Conservation (phyloP, 2,797 vertebrate species). For the Spinus pinus region DNA sequence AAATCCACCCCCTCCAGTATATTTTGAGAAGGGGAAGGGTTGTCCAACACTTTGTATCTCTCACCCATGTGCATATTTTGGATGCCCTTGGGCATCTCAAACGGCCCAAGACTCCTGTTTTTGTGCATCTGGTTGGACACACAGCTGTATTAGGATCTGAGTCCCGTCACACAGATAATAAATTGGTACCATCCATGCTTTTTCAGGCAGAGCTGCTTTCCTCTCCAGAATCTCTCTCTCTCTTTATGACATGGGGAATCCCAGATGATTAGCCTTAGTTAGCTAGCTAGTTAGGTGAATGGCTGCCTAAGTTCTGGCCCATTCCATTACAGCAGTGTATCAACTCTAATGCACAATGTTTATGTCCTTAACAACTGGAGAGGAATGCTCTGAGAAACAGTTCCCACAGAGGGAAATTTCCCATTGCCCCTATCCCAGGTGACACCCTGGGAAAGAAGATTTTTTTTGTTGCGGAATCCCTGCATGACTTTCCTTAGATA, state of each 20-base stretch:
- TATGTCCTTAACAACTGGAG: neutral
- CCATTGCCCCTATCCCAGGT: slow-evolving; percentile 78
- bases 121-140: neutral
- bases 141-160: neutral
- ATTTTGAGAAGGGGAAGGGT: neutral
- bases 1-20: neutral
- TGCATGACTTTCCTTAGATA: neutral
- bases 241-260: neutral
- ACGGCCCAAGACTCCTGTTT: neutral
- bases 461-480: neutral
- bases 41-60: neutral
- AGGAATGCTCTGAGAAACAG: slow-evolving; percentile 76
- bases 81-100: neutral
- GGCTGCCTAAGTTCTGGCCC: neutral
- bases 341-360: neutral
- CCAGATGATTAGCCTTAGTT: neutral
- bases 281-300: neutral
- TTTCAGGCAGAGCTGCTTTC: neutral
- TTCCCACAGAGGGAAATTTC: slow-evolving; percentile 79
- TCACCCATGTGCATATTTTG: neutral
- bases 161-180: neutral
- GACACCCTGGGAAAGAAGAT: slow-evolving; percentile 72
- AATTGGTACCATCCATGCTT: neutral
- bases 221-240: neutral
- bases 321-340: neutral